These are phyloP conservation scores for Rissa tridactyla DNA, from an alignment of 2,113 vertebrate species.

Conservation along the genomic window DNA sequence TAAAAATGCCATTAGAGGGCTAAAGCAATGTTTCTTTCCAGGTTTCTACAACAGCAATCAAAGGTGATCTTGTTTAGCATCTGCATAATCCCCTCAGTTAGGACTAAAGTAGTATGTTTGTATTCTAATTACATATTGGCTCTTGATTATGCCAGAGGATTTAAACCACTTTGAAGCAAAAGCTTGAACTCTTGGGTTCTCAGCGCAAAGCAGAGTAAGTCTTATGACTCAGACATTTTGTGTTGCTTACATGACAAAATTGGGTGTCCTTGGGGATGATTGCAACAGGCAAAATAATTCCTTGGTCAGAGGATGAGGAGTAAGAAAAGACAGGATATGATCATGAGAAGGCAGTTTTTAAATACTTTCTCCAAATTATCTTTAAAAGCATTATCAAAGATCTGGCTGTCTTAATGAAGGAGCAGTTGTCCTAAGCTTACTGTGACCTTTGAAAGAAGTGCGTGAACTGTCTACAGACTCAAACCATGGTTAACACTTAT, in stretches of 20 bases:
- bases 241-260: not conserved
- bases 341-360: not conserved
- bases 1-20: not conserved
- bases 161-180: not conserved
- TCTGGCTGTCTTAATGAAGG: not conserved
- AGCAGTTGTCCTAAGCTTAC: not conserved
- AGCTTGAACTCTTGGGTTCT: not conserved
- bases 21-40: not conserved
- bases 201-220: not conserved
- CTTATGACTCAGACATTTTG: not conserved
- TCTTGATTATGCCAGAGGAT: not conserved
- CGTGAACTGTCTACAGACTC: not conserved
- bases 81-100: not conserved
- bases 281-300: not conserved
- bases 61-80: not conserved
- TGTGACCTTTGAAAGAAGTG: not conserved
- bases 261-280: not conserved
- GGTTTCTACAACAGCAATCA: not conserved
- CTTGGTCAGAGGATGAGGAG: not conserved
- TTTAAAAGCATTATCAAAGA: not conserved
- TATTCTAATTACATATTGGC: not conserved
- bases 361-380: not conserved
- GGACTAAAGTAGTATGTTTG: not conserved
- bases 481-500: not conserved
- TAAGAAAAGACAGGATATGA: not conserved